Conservation (phyloP, 2,888 invertebrate species). For the Cryptus viduatorius region DNA sequence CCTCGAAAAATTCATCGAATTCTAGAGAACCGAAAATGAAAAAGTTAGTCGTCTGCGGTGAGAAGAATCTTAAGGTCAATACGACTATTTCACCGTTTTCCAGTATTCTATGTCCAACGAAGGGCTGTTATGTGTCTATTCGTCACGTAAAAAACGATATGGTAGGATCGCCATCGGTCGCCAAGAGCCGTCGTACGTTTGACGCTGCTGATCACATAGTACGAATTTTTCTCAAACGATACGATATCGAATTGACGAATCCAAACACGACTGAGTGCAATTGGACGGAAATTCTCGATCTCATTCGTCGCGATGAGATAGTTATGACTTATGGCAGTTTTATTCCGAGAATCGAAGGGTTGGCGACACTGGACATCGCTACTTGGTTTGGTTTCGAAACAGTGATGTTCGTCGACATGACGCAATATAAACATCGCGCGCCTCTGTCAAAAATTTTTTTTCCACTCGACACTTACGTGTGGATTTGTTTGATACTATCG, state of each 20-base stretch:
- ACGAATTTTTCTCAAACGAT: not conserved
- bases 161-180: not conserved
- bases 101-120: not conserved
- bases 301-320: constrained; percentile 10
- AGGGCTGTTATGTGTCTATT: constrained; percentile 1
- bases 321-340: constrained; percentile 42
- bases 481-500: constrained; percentile 1
- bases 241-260: not conserved
- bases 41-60: not conserved
- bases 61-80: not conserved
- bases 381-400: constrained; percentile 35
- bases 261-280: not conserved
- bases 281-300: constrained; percentile 27
- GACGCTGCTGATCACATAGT: not conserved
- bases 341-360: constrained; percentile 8
- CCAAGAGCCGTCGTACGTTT: not conserved
- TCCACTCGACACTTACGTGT: constrained; percentile 23
- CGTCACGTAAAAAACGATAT: constrained; percentile 24
- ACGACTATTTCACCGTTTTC: not conserved
- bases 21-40: not conserved
- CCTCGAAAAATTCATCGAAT: not conserved
- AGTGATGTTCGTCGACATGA: constrained; percentile 23
- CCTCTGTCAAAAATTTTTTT: constrained; percentile 28
- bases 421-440: not conserved
- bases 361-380: not conserved